Evolutionary conservation across 1,140 invertebrate genomes (phyloP).

Genomic region (Drosophila persimilis): DNA sequence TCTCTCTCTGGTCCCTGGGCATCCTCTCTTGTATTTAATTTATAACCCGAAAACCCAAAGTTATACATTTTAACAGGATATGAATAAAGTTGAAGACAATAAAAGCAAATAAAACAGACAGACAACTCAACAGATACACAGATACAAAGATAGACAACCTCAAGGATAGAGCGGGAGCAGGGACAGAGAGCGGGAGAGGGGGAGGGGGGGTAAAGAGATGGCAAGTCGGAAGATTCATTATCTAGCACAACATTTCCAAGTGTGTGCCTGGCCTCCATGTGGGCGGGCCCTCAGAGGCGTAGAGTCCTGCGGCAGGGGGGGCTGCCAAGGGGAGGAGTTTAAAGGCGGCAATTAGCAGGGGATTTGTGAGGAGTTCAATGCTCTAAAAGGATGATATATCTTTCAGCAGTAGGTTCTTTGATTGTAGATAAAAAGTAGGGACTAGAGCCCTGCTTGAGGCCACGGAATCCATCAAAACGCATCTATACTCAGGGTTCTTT

Average conservation of each 20-base stretch:
- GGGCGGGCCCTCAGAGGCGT: conserved; percentile 9
- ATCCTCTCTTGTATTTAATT: conserved; percentile 62
- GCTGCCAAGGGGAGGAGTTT: neutral
- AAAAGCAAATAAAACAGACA: conserved; percentile 78
- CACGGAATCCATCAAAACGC: too few species aligned
- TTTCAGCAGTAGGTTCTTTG: too few species aligned
- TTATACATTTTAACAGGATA: conserved; percentile 82
- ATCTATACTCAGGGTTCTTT: too few species aligned
- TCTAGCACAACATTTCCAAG: conserved; percentile 76
- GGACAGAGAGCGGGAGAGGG: neutral
- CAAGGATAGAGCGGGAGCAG: conserved; percentile 2
- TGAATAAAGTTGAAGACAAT: conserved; percentile 82
- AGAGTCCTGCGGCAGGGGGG: neutral
- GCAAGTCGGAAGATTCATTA: conserved; percentile 67
- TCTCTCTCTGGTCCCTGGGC: neutral
- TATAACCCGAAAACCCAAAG: conserved; percentile 79
- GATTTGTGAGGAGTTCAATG: too few species aligned
- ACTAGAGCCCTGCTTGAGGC: too few species aligned
- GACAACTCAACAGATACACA: conserved; percentile 41
- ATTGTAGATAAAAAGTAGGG: too few species aligned
- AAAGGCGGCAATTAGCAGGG: too few species aligned
- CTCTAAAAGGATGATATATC: too few species aligned
- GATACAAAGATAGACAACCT: conserved; percentile 16
- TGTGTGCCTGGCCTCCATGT: conserved; percentile 48
- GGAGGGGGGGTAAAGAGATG: neutral